Conservation (phyloP, 2,888 invertebrate species). For the Limnephilus lunatus region DNA sequence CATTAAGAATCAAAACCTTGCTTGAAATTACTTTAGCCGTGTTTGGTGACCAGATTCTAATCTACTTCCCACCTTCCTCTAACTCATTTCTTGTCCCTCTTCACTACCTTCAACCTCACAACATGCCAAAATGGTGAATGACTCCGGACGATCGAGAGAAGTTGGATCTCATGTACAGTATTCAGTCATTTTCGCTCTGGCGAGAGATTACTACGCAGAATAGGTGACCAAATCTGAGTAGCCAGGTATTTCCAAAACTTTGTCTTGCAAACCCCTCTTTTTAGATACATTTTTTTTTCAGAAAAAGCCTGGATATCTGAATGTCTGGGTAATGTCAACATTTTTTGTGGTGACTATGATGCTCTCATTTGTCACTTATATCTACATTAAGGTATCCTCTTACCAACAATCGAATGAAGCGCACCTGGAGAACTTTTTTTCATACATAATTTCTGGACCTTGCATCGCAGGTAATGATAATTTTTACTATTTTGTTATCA, state of each 20-base stretch:
- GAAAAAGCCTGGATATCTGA: neutral
- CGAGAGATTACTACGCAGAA: neutral
- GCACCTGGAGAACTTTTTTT: neutral
- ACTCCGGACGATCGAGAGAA: too few relatives aligned
- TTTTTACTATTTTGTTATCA: too few relatives aligned
- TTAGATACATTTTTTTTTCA: neutral
- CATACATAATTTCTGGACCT: neutral
- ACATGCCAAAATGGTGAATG: too few relatives aligned
- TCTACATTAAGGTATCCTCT: neutral
- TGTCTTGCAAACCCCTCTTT: too few relatives aligned
- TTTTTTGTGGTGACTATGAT: neutral
- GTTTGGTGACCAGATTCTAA: too few relatives aligned
- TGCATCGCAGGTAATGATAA: neutral
- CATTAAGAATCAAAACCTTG: too few relatives aligned
- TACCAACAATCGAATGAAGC: neutral
- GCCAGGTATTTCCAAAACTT: too few relatives aligned
- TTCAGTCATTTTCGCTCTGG: neutral
- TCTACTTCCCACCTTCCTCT: too few relatives aligned
- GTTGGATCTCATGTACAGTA: neutral
- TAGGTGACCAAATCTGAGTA: neutral
- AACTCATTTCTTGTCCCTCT: too few relatives aligned
- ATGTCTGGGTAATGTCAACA: neutral
- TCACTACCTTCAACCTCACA: too few relatives aligned
- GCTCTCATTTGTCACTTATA: neutral
- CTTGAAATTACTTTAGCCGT: too few relatives aligned